Evolutionary conservation across 1,140 invertebrate genomes (phyloP).

Genomic region (Drosophila eugracilis): DNA sequence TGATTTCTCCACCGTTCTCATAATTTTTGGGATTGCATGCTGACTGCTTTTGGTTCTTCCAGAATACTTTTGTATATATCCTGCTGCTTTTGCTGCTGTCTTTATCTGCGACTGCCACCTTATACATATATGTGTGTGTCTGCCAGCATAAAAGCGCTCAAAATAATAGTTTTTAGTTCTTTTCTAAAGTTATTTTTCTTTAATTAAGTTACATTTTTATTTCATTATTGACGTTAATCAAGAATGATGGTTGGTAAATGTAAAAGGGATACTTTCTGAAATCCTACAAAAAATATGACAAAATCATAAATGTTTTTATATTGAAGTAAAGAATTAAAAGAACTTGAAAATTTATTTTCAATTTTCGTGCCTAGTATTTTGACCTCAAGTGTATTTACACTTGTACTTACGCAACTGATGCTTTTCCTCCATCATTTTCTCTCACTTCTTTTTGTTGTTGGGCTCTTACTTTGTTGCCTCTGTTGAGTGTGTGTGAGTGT

Average conservation of each 20-base stretch:
- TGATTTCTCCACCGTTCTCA: constrained; percentile 24
- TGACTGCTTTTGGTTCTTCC: constrained; percentile 26
- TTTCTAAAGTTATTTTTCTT: too few species aligned
- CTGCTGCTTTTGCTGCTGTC: constrained; percentile 11
- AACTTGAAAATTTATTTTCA: background rate
- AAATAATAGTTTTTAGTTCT: constrained; percentile 5
- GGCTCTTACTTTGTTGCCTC: constrained; percentile 44
- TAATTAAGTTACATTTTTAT: too few species aligned
- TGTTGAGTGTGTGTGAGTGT: constrained; percentile 24
- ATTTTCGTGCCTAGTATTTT: background rate
- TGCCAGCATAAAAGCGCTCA: background rate
- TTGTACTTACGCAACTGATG: constrained; percentile 19
- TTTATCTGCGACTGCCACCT: constrained; percentile 38
- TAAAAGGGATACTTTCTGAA: too few species aligned
- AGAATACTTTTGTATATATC: constrained; percentile 27
- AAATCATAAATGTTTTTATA: too few species aligned
- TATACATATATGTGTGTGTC: background rate
- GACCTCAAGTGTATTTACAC: background rate
- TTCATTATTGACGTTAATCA: too few species aligned
- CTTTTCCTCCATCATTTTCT: constrained; percentile 45
- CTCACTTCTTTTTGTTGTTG: constrained; percentile 54
- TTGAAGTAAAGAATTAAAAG: too few species aligned
- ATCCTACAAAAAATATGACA: too few species aligned
- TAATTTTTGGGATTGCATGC: constrained; percentile 53
- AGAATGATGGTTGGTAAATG: too few species aligned